Conservation (phyloP, 1,140 invertebrate genomes). For the Sitobion miscanthi region DNA sequence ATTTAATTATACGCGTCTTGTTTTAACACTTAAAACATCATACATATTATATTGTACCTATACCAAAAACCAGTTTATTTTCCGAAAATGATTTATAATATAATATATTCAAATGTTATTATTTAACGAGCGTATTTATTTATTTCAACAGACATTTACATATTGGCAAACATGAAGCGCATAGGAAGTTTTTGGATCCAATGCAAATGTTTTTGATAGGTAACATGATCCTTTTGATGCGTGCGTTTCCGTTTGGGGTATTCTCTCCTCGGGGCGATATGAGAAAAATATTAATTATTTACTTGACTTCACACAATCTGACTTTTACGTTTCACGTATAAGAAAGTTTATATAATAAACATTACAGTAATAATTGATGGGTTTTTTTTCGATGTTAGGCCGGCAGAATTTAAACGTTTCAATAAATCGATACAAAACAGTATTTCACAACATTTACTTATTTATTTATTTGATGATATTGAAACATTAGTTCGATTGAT, state of each 20-base stretch:
- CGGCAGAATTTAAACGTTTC: not conserved
- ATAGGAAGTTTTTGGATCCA: not conserved
- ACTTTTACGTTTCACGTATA: not conserved
- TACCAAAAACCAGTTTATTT: not conserved
- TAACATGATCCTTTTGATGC: not conserved
- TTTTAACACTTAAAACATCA: not conserved
- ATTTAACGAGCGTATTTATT: constrained; percentile 12
- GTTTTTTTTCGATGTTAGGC: not conserved
- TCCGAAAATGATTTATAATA: not conserved
- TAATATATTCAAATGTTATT: not conserved
- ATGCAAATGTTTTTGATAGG: not conserved
- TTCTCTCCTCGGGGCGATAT: not conserved
- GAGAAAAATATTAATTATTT: constrained; percentile 13
- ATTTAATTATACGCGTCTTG: not conserved
- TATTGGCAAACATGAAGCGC: not conserved
- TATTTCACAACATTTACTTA: not conserved
- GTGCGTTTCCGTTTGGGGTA: not conserved
- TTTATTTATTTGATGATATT: not conserved
- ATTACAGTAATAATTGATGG: not conserved
- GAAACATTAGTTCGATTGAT: not conserved
- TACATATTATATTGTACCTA: not conserved
- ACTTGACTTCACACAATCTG: not conserved
- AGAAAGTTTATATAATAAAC: not conserved
- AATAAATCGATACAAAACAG: not conserved
- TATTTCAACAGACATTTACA: not conserved